A percentile compares a stretch with the other conserved stretches of the same genome.
These are phyloP conservation scores for Tapera naevia DNA, from an alignment of 2,797 vertebrate species.

Conservation along the genomic window DNA sequence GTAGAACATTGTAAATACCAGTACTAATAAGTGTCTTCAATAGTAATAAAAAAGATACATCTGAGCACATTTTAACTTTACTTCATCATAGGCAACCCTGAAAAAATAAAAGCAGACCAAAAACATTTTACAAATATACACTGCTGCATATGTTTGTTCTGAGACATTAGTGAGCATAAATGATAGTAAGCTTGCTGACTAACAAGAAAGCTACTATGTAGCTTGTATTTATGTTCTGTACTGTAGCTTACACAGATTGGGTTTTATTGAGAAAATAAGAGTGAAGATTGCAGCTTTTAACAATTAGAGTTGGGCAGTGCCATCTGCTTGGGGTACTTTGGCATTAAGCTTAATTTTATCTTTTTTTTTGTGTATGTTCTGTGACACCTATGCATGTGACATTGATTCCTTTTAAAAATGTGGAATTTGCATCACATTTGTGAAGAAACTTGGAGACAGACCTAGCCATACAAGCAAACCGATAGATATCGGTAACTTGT, in stretches of 20 bases:
- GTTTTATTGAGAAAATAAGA: neutral
- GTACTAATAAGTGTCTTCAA: neutral
- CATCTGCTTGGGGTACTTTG: neutral
- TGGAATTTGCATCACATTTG: neutral
- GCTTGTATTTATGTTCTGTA: neutral
- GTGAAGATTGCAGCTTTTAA: neutral
- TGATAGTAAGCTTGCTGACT: neutral
- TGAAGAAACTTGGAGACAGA: neutral
- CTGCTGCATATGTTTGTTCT: neutral
- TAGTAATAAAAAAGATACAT: neutral
- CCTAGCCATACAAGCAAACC: neutral
- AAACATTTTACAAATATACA: neutral
- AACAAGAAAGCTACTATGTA: neutral
- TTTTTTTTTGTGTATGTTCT: neutral
- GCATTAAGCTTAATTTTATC: neutral
- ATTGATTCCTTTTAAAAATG: neutral
- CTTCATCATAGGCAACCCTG: neutral
- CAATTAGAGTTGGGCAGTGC: neutral
- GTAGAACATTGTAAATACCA: neutral
- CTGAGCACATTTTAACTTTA: neutral
- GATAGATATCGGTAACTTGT: neutral
- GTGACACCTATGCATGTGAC: neutral
- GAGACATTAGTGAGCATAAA: neutral
- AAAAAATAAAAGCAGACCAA: neutral
- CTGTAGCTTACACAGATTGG: neutral